phyloP scores from a whole-genome alignment of 2,113 vertebrate species.

The Tetraodon nigroviridis region DNA sequence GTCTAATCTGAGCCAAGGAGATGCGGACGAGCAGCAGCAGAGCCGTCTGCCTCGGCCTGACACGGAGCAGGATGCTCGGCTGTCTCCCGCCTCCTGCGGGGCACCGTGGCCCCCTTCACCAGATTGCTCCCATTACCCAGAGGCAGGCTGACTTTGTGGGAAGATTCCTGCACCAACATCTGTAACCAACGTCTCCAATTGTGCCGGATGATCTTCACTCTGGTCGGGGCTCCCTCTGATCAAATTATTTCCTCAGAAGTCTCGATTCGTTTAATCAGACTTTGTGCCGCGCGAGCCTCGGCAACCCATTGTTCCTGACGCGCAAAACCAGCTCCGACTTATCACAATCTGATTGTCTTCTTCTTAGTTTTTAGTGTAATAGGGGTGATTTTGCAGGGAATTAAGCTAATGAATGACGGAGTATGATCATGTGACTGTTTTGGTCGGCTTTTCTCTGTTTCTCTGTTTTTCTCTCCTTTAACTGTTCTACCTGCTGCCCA shows the following conservation, averaged over 20 bases:
- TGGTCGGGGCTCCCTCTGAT: slow-evolving; percentile 36
- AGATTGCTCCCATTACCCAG: slow-evolving; percentile 41
- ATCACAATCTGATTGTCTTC: slow-evolving; percentile 50
- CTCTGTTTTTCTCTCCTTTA: slow-evolving; percentile 8
- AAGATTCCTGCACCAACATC: slow-evolving; percentile 4
- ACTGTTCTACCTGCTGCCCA: neutral
- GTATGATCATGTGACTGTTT: slow-evolving; percentile 42
- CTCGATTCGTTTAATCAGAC: slow-evolving; percentile 46
- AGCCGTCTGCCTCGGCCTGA: slow-evolving; percentile 29
- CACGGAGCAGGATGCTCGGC: slow-evolving; percentile 28
- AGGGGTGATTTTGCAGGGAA: slow-evolving; percentile 49
- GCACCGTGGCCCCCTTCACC: slow-evolving; percentile 18
- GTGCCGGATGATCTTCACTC: slow-evolving; percentile 15
- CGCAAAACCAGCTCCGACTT: slow-evolving; percentile 43
- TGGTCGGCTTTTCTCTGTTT: slow-evolving; percentile 42
- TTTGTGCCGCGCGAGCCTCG: slow-evolving; percentile 38
- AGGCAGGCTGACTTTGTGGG: slow-evolving; percentile 34
- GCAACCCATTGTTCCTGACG: slow-evolving; percentile 47
- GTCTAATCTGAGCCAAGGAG: slow-evolving; percentile 29
- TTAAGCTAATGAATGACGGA: slow-evolving; percentile 53
- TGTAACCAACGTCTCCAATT: slow-evolving; percentile 10
- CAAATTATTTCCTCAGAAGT: slow-evolving; percentile 40
- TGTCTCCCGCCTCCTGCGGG: slow-evolving; percentile 6
- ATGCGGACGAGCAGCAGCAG: slow-evolving; percentile 23
- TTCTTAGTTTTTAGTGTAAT: slow-evolving; percentile 60